A percentile compares a stretch with the other conserved stretches of the same genome.
phyloP scores from a whole-genome alignment of 1,140 invertebrate species.

The Plutomurus gul region DNA sequence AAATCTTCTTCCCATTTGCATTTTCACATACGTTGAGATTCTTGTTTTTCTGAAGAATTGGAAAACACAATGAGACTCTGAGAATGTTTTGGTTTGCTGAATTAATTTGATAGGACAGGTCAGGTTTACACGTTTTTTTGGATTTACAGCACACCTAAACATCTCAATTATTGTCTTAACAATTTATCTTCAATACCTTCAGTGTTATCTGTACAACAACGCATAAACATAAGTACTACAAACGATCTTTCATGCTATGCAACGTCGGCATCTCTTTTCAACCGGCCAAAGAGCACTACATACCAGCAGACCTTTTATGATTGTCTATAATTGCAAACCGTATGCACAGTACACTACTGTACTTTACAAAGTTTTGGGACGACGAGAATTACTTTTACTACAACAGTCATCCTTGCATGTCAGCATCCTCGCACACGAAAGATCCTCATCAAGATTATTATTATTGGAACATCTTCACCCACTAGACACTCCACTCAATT shows the following conservation, averaged over 20 bases:
- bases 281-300: not conserved
- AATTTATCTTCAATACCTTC: too few relatives aligned
- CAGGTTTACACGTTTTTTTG: conserved; percentile 9
- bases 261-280: not conserved
- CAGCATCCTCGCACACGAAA: not conserved
- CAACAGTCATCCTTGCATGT: not conserved
- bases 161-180: too few relatives aligned
- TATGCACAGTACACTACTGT: not conserved
- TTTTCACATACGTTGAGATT: not conserved
- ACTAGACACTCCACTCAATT: not conserved
- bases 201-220: not conserved
- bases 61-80: not conserved
- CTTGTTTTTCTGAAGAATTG: not conserved
- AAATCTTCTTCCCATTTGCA: not conserved
- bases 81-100: not conserved
- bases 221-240: not conserved
- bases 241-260: not conserved
- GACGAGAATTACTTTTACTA: not conserved
- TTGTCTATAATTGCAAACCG: not conserved
- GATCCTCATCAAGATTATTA: not conserved
- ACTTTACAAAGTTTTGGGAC: not conserved
- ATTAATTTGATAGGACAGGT: conserved; percentile 24
- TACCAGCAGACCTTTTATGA: too few relatives aligned
- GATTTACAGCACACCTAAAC: not conserved
- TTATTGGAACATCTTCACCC: conserved; percentile 13